Conservation (phyloP, 2,888 invertebrate species). For the Megaustenia siamemsis region DNA sequence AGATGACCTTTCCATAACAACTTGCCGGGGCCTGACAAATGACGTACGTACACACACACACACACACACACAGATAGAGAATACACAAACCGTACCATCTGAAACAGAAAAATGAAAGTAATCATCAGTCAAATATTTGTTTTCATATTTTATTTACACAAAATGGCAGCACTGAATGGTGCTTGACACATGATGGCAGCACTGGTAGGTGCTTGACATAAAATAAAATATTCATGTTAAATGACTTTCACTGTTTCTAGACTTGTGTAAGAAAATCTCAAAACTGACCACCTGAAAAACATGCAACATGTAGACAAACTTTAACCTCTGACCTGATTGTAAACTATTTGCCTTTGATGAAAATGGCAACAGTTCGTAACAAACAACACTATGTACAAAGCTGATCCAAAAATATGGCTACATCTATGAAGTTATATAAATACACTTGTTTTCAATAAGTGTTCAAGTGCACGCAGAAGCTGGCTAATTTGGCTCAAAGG, state of each 20-base stretch:
- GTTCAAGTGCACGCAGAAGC: too few relatives aligned
- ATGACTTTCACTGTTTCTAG: background rate
- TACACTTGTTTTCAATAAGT: too few relatives aligned
- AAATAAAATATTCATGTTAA: constrained; percentile 28
- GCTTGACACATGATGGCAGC: constrained; percentile 8
- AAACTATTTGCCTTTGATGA: background rate
- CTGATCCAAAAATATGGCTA: background rate
- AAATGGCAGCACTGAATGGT: constrained; percentile 13
- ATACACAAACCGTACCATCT: too few relatives aligned
- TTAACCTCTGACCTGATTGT: constrained; percentile 5
- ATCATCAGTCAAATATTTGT: background rate
- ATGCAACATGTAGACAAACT: background rate
- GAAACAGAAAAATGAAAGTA: background rate
- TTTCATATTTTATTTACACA: constrained; percentile 46
- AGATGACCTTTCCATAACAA: too few relatives aligned
- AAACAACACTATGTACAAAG: constrained; percentile 22
- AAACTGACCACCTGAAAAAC: background rate
- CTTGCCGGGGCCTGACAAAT: too few relatives aligned
- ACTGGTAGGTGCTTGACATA: too few relatives aligned
- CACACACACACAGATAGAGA: too few relatives aligned
- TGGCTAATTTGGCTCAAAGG: too few relatives aligned
- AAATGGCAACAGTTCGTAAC: background rate
- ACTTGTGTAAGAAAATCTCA: background rate
- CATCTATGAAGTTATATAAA: too few relatives aligned
- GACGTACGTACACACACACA: too few relatives aligned